Evolutionary conservation across 2,888 invertebrate genomes (phyloP).

Genomic region (Asteroscopus sphinx): DNA sequence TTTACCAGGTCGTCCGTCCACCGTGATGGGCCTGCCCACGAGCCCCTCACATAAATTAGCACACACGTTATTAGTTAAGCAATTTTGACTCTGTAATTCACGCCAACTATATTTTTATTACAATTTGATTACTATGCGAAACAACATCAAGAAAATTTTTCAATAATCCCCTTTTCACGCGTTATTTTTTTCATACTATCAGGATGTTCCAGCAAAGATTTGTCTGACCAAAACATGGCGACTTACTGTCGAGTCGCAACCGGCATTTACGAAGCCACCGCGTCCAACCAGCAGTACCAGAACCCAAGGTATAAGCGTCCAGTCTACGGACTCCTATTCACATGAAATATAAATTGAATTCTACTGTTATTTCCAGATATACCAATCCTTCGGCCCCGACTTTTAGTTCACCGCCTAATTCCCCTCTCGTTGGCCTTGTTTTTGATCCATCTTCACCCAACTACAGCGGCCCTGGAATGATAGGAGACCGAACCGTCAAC

Average conservation of each 20-base stretch:
- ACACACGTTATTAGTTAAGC: too few relatives aligned
- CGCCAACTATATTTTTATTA: too few relatives aligned
- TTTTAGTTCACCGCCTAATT: conserved; percentile 86
- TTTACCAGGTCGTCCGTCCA: too few relatives aligned
- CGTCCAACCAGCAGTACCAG: conserved; percentile 78
- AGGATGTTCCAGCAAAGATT: conserved; percentile 81
- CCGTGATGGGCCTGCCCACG: too few relatives aligned
- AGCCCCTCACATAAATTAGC: too few relatives aligned
- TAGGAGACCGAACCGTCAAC: conserved; percentile 73
- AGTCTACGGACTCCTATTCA: conserved; percentile 27
- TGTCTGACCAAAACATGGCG: conserved; percentile 78
- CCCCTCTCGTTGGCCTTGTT: conserved; percentile 82
- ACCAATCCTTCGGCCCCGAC: conserved; percentile 81
- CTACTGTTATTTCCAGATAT: conserved; percentile 75
- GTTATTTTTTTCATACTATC: conserved; percentile 10
- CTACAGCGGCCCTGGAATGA: conserved; percentile 76
- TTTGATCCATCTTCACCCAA: conserved; percentile 83
- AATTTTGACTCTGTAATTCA: too few relatives aligned
- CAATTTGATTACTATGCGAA: too few relatives aligned
- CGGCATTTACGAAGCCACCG: conserved; percentile 80
- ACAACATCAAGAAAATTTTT: too few relatives aligned
- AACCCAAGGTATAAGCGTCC: conserved; percentile 72
- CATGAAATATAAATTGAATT: conserved; percentile 49
- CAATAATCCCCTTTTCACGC: background rate
- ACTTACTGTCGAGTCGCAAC: conserved; percentile 81